A percentile compares a stretch with the other conserved stretches of the same genome.
phyloP scores from a whole-genome alignment of 2,797 vertebrate species.

The Lindbergichthys nudifrons region DNA sequence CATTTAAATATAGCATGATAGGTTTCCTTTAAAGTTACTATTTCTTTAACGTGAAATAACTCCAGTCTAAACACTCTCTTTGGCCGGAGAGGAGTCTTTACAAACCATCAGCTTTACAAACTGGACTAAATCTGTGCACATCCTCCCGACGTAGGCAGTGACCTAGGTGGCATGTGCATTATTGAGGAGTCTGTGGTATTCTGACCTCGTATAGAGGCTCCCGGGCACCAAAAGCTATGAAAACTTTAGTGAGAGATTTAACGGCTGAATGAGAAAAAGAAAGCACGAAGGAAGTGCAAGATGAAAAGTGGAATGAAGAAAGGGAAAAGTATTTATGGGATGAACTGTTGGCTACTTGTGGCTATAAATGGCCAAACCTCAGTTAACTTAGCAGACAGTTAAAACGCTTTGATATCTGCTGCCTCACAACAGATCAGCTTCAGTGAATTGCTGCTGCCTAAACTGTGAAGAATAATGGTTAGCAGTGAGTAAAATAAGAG shows the following conservation, averaged over 20 bases:
- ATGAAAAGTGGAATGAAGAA: not conserved
- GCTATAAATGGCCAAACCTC: not conserved
- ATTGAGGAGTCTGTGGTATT: constrained; percentile 41
- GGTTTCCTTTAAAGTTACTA: not conserved
- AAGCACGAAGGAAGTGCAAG: not conserved
- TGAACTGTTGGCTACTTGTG: not conserved
- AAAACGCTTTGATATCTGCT: not conserved
- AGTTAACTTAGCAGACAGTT: not conserved
- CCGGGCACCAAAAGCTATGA: constrained; percentile 29
- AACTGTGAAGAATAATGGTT: constrained; percentile 9
- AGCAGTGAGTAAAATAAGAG: not conserved
- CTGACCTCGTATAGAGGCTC: constrained; percentile 52
- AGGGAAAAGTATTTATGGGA: not conserved
- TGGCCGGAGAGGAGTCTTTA: constrained; percentile 5
- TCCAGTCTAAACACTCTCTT: not conserved
- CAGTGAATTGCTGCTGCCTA: not conserved
- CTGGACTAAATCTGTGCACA: constrained; percentile 22
- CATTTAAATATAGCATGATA: too few species aligned
- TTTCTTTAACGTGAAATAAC: constrained; percentile 4
- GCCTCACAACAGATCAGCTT: not conserved
- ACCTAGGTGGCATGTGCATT: constrained; percentile 44
- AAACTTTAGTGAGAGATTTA: constrained; percentile 48
- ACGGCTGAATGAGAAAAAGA: constrained; percentile 22
- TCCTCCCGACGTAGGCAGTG: constrained; percentile 10
- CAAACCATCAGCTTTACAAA: constrained; percentile 6